Evolutionary conservation across 2,888 invertebrate genomes (phyloP).

Genomic region (Gari tellinella): DNA sequence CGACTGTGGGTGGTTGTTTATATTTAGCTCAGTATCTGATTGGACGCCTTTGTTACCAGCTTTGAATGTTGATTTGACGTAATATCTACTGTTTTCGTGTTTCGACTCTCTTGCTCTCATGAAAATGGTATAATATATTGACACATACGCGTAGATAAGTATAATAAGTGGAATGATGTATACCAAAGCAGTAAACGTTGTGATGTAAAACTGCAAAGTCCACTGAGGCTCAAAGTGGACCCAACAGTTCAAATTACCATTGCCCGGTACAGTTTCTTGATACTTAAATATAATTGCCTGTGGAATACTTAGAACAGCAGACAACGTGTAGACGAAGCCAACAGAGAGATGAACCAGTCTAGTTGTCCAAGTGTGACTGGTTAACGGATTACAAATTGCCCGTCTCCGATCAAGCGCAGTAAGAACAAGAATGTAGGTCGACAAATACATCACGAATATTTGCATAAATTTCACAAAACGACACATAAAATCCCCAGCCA

Average conservation of each 20-base stretch:
- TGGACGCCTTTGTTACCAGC: too few species aligned
- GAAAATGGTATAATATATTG: too few species aligned
- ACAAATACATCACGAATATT: conserved; percentile 80
- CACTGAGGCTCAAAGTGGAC: conserved; percentile 70
- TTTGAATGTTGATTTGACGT: too few species aligned
- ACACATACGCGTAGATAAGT: conserved; percentile 59
- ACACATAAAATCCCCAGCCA: conserved; percentile 81
- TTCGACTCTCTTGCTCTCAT: too few species aligned
- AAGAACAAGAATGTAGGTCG: conserved; percentile 81
- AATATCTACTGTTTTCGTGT: too few species aligned
- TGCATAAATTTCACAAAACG: conserved; percentile 88
- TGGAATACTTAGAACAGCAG: conserved; percentile 87
- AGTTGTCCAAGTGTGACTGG: conserved; percentile 86
- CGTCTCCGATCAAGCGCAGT: conserved; percentile 84
- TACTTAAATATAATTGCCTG: conserved; percentile 85
- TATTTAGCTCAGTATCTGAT: too few species aligned
- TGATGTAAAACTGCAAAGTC: conserved; percentile 81
- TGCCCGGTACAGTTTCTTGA: conserved; percentile 38
- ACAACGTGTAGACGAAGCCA: conserved; percentile 81
- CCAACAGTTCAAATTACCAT: conserved; percentile 71
- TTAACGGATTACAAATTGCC: conserved; percentile 87
- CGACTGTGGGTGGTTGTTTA: too few species aligned
- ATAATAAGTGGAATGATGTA: conserved; percentile 67
- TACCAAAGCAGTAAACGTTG: conserved; percentile 82
- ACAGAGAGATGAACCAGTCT: conserved; percentile 83